Evolutionary conservation across 2,888 invertebrate species (phyloP), one percentile per base, ranked within the genome.

Genomic region (Trichacis sp.): DNA sequence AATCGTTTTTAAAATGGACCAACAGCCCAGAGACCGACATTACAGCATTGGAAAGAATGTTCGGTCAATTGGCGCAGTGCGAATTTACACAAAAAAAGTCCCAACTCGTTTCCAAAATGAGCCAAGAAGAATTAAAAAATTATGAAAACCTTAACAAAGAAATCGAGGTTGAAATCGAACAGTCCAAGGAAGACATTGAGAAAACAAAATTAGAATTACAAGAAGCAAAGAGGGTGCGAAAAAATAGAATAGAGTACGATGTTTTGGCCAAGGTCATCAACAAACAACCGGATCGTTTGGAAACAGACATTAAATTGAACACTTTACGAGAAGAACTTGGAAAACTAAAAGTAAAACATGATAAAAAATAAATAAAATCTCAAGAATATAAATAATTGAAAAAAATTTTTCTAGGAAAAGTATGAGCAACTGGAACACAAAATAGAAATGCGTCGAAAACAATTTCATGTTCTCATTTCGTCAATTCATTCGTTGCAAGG

Each of bases 241-340:
- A 95, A 80, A 95, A 97, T 82, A 89, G 94, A 76, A 92, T 93
- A 86, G 96, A 97, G 82, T 97, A 97, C 85, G 96, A 97, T 86
- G 91, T 96, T 9, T 79, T 97, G 38, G 97, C 97, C 0, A 94
- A 95, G 82, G 91, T 96, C 0, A 97, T 97, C 65, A 92, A 92
- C 72, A 91, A 93, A 75, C 95, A 97, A 79, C 96, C 97, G 0
- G 95, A 96, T 77, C 88, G 97, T 71, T 92, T 92, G 76, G 92
- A 93, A 69, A 94, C 93, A 0, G 89, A 91, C 69, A 87, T 90
- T 36, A 88, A 89, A 67, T 86, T 96, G 1, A 88, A 89, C 45
- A 88, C 88, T 11, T 85, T 95, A 11, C 91, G 92, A 77, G 89
- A 90, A 14, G 94, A 96, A 78, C 85, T 96, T 17, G 87, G 88